Percentiles rank a stretch among this genome's conserved stretches.
Evolutionary conservation across 2,888 invertebrate species (phyloP).

Genomic region (Steromphala cineraria): DNA sequence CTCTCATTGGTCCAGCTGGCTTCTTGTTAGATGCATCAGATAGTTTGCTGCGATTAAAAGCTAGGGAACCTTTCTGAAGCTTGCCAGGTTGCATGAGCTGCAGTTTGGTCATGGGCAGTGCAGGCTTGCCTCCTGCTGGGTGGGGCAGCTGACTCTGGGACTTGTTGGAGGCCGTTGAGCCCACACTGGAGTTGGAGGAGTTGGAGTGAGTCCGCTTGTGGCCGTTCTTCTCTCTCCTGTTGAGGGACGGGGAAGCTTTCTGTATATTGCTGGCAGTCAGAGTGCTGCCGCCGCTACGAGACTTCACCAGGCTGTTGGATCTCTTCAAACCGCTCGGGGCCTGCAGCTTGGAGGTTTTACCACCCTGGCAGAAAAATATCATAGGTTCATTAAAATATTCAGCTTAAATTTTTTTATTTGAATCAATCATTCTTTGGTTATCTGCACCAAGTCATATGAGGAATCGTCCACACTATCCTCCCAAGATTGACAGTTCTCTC

Average conservation of each 20-base stretch:
- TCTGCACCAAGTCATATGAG: too few species aligned
- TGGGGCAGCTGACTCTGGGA: neutral
- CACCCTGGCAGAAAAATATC: neutral
- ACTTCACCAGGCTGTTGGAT: neutral
- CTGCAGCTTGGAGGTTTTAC: neutral
- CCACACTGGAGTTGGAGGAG: neutral
- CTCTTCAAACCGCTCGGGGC: neutral
- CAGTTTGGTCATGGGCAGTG: slow-evolving; percentile 41
- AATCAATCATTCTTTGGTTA: too few species aligned
- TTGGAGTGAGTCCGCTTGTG: neutral
- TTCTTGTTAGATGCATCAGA: neutral
- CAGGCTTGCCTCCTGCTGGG: slow-evolving; percentile 24
- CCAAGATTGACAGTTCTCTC: too few species aligned
- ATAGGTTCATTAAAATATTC: neutral
- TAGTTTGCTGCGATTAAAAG: slow-evolving; percentile 17
- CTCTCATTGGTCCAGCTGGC: slow-evolving; percentile 35
- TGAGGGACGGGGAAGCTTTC: neutral
- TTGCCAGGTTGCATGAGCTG: slow-evolving; percentile 46
- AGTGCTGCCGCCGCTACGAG: neutral
- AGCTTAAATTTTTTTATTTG: too few species aligned
- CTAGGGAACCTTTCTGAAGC: slow-evolving; percentile 36
- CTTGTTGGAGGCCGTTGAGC: neutral
- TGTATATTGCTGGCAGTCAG: slow-evolving; percentile 16
- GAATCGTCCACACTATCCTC: too few species aligned
- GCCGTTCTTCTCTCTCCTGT: neutral